Conservation (phyloP, 2,113 vertebrate species). For the Taurulus bubalis region DNA sequence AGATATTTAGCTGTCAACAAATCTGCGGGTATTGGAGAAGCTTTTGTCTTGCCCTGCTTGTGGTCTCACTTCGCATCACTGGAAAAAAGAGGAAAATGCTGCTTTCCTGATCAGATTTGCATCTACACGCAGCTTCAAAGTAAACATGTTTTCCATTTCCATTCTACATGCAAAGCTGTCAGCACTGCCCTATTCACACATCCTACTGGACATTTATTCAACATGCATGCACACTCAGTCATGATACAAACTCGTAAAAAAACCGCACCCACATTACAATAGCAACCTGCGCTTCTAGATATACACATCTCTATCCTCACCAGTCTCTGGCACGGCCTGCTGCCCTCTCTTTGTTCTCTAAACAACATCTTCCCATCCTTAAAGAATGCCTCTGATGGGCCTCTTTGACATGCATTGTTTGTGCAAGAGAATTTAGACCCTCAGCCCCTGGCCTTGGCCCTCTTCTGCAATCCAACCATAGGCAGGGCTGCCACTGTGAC, state of each 20-base stretch:
- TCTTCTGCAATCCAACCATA: constrained; percentile 70
- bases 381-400: constrained; percentile 72
- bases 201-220: constrained; percentile 5
- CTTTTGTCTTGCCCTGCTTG: constrained; percentile 51
- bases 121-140: constrained; percentile 8
- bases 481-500: constrained; percentile 77
- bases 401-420: constrained; percentile 82
- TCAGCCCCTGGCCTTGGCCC: constrained; percentile 77
- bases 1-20: constrained; percentile 70
- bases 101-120: background rate
- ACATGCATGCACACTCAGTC: background rate
- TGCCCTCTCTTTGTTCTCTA: constrained; percentile 70
- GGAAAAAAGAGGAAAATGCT: constrained; percentile 19
- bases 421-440: constrained; percentile 78
- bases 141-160: constrained; percentile 35
- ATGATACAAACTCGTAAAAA: constrained; percentile 19
- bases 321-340: constrained; percentile 53
- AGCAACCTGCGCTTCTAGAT: constrained; percentile 35
- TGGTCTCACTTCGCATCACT: constrained; percentile 27
- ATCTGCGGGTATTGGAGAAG: background rate
- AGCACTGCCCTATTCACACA: constrained; percentile 6
- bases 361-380: constrained; percentile 69
- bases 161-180: constrained; percentile 7
- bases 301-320: constrained; percentile 69
- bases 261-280: constrained; percentile 44